Evolutionary conservation across 2,888 invertebrate species (phyloP).

Genomic region (Drosophila recens): DNA sequence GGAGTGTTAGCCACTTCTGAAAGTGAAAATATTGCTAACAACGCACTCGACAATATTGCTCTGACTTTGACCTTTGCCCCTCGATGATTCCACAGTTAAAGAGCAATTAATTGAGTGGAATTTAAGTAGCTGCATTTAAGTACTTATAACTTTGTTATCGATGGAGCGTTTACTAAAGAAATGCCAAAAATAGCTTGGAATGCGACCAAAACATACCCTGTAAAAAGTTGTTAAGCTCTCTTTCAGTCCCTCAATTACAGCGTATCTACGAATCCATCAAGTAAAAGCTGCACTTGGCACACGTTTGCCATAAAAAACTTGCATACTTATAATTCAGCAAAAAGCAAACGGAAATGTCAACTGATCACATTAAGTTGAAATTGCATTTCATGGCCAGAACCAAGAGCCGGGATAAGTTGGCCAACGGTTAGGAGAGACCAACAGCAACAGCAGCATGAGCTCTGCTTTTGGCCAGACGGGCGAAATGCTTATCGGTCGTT

Average conservation of each 20-base stretch:
- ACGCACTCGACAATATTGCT: not conserved
- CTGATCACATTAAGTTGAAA: conserved; percentile 74
- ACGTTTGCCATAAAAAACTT: conserved; percentile 40
- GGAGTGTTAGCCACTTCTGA: not conserved
- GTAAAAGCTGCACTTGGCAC: not conserved
- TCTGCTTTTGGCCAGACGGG: conserved; percentile 2
- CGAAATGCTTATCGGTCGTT: conserved; percentile 58
- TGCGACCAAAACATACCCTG: not conserved
- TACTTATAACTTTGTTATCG: conserved; percentile 1
- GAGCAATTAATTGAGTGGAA: conserved; percentile 13
- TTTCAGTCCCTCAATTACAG: not conserved
- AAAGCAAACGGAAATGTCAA: conserved; percentile 63
- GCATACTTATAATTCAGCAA: conserved; percentile 11
- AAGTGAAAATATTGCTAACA: not conserved
- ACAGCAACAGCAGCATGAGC: not conserved
- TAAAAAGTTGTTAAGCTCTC: not conserved
- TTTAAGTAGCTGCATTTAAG: conserved; percentile 2
- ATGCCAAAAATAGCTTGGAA: not conserved
- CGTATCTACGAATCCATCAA: not conserved
- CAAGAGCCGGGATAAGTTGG: conserved; percentile 2
- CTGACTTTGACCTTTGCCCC: not conserved
- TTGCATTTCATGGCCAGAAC: conserved; percentile 60
- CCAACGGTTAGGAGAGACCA: not conserved
- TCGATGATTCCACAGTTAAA: not conserved
- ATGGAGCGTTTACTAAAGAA: not conserved